A percentile compares a stretch with the other conserved stretches of the same genome.
These are phyloP conservation scores for Neoarius graeffei DNA, from an alignment of 2,113 vertebrate species.

Conservation along the genomic window DNA sequence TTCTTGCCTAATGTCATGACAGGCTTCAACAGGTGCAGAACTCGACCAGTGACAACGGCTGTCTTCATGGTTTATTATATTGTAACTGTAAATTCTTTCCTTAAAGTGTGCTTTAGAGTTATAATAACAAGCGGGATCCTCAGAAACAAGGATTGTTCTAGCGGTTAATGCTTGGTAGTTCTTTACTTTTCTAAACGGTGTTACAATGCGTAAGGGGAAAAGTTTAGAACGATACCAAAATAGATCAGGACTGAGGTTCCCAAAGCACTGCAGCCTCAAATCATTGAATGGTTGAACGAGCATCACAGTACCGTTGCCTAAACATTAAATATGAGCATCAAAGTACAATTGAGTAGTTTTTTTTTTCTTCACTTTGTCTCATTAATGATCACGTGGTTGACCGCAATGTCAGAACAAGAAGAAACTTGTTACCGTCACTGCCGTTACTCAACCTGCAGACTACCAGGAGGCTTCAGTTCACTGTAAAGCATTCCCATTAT, in stretches of 20 bases:
- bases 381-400: constrained; percentile 3
- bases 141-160: not conserved
- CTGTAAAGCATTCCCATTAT: not conserved
- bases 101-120: not conserved
- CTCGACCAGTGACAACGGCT: not conserved
- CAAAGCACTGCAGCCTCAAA: not conserved
- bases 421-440: not conserved
- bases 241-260: not conserved
- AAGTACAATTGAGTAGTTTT: not conserved
- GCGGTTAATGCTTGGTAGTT: not conserved
- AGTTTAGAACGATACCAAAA: not conserved
- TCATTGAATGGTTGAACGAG: not conserved
- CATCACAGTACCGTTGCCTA: not conserved
- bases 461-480: not conserved
- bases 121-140: not conserved
- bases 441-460: not conserved
- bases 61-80: not conserved
- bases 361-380: not conserved
- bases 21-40: constrained; percentile 7
- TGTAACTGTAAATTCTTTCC: not conserved
- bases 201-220: not conserved
- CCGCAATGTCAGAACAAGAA: not conserved
- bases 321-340: constrained; percentile 20
- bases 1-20: not conserved
- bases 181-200: not conserved